phyloP scores from a whole-genome alignment of 30 jellyfish, hydroid and myxozoan species.

The Cassiopea andromeda region DNA sequence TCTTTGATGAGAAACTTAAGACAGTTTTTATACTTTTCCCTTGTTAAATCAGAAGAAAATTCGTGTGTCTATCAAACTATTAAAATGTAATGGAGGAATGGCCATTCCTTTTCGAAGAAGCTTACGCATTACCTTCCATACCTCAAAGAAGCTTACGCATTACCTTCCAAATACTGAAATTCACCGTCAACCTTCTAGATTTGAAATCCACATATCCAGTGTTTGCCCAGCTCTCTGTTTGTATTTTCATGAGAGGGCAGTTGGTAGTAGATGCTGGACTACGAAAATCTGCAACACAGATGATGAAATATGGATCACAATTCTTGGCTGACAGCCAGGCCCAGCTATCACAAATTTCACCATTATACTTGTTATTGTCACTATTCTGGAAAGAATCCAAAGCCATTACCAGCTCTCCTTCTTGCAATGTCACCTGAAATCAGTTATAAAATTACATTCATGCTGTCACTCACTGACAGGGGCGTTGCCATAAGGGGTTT shows the following conservation, averaged over 20 bases:
- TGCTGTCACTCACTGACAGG: background rate
- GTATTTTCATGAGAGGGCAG: conserved; percentile 12
- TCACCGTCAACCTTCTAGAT: background rate
- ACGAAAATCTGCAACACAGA: conserved; percentile 30
- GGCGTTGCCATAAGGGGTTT: no score
- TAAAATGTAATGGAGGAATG: no score
- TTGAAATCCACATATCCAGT: conserved; percentile 17
- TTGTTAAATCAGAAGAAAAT: no score
- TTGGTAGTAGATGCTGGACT: conserved; percentile 23
- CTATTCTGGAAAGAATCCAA: conserved; percentile 20
- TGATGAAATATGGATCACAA: conserved; percentile 51
- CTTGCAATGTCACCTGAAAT: conserved; percentile 32
- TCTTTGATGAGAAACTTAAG: no score
- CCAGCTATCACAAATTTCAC: conserved; percentile 11
- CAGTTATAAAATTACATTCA: background rate
- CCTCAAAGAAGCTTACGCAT: background rate
- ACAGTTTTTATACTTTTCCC: no score
- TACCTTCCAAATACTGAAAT: conserved; percentile 16
- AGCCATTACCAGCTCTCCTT: conserved; percentile 14
- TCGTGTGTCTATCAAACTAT: no score
- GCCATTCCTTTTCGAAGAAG: no score
- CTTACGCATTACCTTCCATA: conserved; percentile 1
- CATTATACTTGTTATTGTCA: conserved; percentile 10
- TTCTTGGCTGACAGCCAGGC: background rate
- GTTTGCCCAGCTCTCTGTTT: conserved; percentile 15